These are phyloP conservation scores for Nemotelus pantherinus DNA, from an alignment of 2,888 invertebrate genomes.

Conservation along the genomic window DNA sequence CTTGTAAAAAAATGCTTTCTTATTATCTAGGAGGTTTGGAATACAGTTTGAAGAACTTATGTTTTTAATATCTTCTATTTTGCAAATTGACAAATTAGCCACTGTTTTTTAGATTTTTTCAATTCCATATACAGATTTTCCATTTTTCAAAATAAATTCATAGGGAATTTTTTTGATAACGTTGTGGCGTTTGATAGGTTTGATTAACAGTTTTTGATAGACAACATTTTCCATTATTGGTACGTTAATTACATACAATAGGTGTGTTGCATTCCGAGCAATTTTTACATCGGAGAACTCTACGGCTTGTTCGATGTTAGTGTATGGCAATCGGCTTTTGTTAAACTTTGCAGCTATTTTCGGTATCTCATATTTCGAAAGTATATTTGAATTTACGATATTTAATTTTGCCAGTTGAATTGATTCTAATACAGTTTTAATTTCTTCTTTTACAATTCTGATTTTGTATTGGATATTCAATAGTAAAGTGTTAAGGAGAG, in stretches of 20 bases:
- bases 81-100: neutral
- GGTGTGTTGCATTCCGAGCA: neutral
- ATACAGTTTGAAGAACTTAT: neutral
- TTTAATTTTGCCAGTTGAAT: neutral
- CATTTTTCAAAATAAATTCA: neutral
- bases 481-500: neutral
- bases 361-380: slow-evolving; percentile 45
- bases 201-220: neutral
- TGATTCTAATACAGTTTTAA: neutral
- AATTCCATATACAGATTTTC: neutral
- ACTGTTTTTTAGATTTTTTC: neutral
- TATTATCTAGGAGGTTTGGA: neutral
- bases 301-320: slow-evolving; percentile 50
- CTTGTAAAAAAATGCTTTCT: neutral
- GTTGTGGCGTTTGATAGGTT: neutral
- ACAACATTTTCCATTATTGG: slow-evolving; percentile 1
- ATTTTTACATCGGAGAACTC: slow-evolving; percentile 43
- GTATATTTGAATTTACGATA: neutral
- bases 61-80: neutral
- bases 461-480: neutral
- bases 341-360: slow-evolving; percentile 46
- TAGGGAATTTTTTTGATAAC: neutral
- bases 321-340: slow-evolving; percentile 47
- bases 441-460: neutral
- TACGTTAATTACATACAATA: neutral